These are phyloP conservation scores for Blastobasis lacticolella DNA, from an alignment of 2,888 invertebrate genomes.

Conservation along the genomic window DNA sequence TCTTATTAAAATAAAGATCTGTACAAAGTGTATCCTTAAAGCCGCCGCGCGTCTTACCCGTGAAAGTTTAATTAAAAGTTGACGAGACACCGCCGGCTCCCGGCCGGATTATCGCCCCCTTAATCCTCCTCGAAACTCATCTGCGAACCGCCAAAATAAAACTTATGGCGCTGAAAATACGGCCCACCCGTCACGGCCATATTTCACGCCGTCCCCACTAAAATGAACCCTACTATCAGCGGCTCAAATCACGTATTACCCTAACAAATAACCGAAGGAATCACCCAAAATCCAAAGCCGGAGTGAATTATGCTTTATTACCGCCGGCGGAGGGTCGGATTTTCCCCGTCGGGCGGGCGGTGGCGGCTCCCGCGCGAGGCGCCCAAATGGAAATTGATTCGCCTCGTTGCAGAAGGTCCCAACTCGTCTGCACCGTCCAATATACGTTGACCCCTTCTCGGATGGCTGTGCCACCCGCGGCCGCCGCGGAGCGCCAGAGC, in stretches of 20 bases:
- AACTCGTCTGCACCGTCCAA: constrained; percentile 29
- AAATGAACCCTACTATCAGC: constrained; percentile 42
- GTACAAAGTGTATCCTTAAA: too few species aligned
- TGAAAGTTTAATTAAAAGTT: constrained; percentile 50
- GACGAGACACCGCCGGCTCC: constrained; percentile 31
- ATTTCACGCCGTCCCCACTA: constrained; percentile 18
- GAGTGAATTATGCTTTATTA: constrained; percentile 50
- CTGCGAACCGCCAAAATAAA: constrained; percentile 22
- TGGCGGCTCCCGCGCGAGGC: constrained; percentile 23
- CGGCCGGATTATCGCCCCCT: constrained; percentile 24
- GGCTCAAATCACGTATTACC: constrained; percentile 66
- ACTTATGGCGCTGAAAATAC: constrained; percentile 29
- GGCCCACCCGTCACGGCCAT: constrained; percentile 9
- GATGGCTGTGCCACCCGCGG: constrained; percentile 34
- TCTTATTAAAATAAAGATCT: too few species aligned
- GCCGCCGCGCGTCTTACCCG: not conserved
- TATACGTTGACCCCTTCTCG: constrained; percentile 22
- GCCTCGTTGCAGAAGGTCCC: constrained; percentile 51
- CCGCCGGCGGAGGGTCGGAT: constrained; percentile 28
- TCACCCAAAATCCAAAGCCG: constrained; percentile 33
- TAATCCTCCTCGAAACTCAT: constrained; percentile 25
- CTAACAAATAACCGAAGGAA: constrained; percentile 55
- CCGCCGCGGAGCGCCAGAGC: constrained; percentile 16
- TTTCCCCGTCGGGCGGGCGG: constrained; percentile 24
- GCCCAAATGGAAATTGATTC: constrained; percentile 64